Evolutionary conservation across 2,888 invertebrate genomes (phyloP), one percentile per base, ranked within the genome.

Genomic region (Acleris literana): DNA sequence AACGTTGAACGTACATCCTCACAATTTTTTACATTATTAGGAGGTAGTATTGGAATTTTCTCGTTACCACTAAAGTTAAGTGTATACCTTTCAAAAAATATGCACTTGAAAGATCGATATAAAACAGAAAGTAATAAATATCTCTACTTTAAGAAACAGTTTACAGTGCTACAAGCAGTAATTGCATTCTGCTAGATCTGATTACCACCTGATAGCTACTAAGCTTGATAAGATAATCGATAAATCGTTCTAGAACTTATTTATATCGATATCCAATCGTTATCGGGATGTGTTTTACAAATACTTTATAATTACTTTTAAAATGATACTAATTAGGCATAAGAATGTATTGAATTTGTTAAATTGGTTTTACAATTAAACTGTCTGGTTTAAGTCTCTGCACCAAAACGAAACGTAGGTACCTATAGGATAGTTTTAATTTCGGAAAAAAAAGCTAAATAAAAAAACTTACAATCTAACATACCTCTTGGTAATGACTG

Each of bases 201-300:
- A 60, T 43, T 64, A 60, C 43, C 54, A 39, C 39, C 33, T 29
- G 59, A 44, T 48, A 64, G n/a, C 33, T 33, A 39, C 44, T 39
- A 52, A 59, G 25, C 48, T 25, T 25, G 64, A 64, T 64, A 60
- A 64, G 64, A 64, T 55, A 43, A 44, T 39, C 49, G 59, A 59
- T 64, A 49, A 25, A 33, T 52, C 39, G 54, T 59, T 60, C 59
- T 64, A 64, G 64, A 64, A 64, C 59, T 60, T 60, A 64, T 55
- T 60, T 60, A 64, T 60, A 44, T 51, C 59, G 57, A 49, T 64
- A 22, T 51, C 54, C 48, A 64, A 55, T 55, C 59, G 64, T 64
- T 64, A 64, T 64, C 54, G 49, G 48, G 3, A 43, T 48, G 48
- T 54, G 22, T 18, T 55, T 18, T 18, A 33, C 39, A 55, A 55